These are phyloP conservation scores for Crossaster papposus DNA, from an alignment of 53 echinoderm and acorn worm genomes.

Conservation along the genomic window DNA sequence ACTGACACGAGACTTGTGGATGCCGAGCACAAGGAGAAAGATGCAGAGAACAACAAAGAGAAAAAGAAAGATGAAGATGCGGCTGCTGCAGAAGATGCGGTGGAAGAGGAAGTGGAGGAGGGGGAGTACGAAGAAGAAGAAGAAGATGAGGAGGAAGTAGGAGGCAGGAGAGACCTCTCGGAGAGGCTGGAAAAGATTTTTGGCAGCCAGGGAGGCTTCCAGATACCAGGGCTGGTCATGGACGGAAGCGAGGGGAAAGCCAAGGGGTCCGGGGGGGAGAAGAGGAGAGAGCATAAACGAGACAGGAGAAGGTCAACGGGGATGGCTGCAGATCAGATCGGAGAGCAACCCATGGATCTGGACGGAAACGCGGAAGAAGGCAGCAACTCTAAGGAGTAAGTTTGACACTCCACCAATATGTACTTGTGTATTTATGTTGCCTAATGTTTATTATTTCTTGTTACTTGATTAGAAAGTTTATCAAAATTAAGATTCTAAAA, in stretches of 20 bases:
- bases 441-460: too few relatives aligned
- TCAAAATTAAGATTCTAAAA: not conserved
- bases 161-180: constrained; percentile 51
- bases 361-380: constrained; percentile 11
- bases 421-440: not conserved
- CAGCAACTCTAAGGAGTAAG: constrained; percentile 37
- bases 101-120: constrained; percentile 26
- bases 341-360: constrained; percentile 38
- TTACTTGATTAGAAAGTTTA: not conserved
- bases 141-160: constrained; percentile 17
- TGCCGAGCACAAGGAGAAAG: not conserved
- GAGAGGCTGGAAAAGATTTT: constrained; percentile 58
- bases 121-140: constrained; percentile 14
- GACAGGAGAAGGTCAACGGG: constrained; percentile 43
- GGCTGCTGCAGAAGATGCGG: not conserved
- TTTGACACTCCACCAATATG: not conserved
- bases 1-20: constrained; percentile 14
- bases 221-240: constrained; percentile 51
- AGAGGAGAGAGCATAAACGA: constrained; percentile 24
- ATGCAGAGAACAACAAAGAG: too few relatives aligned
- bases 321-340: constrained; percentile 33
- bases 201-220: constrained; percentile 53
- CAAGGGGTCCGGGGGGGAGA: constrained; percentile 20
- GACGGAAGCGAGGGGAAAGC: constrained; percentile 17
- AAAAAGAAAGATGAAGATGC: too few relatives aligned